phyloP scores from a whole-genome alignment of 2,888 invertebrate species.

The Lycocerus yunnanus region DNA sequence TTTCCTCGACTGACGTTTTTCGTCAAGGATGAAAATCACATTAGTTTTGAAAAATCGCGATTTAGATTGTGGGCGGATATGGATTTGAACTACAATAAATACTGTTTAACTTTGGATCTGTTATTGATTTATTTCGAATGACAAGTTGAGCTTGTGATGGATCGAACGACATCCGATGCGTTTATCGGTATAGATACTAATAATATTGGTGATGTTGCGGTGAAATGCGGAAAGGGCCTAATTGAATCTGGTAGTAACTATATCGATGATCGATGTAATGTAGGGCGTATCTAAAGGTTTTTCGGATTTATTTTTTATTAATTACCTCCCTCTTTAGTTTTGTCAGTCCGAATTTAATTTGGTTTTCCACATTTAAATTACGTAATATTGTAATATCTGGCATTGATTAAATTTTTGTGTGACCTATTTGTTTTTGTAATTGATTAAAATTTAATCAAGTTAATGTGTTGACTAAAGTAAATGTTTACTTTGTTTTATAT shows the following conservation, averaged over 20 bases:
- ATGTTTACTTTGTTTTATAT: not conserved
- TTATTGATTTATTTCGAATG: slow-evolving; percentile 13
- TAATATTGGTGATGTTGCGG: slow-evolving; percentile 9
- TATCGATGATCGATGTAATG: slow-evolving; percentile 3
- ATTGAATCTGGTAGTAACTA: slow-evolving; percentile 4
- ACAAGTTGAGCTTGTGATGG: slow-evolving; percentile 9
- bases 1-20: slow-evolving; percentile 10
- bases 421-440: not conserved
- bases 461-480: not conserved
- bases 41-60: slow-evolving; percentile 16
- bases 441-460: not conserved
- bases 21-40: slow-evolving; percentile 16
- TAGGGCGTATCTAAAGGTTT: not conserved
- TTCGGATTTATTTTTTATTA: not conserved
- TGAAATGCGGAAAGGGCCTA: slow-evolving; percentile 10
- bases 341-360: not conserved
- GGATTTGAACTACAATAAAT: slow-evolving; percentile 12
- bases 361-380: not conserved
- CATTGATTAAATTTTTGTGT: not conserved
- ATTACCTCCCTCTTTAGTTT: not conserved
- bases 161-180: slow-evolving; percentile 15
- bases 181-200: slow-evolving; percentile 2
- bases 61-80: slow-evolving; percentile 4
- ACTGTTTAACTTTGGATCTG: slow-evolving; percentile 3
- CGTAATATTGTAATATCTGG: not conserved